phyloP scores from a whole-genome alignment of 2,113 vertebrate species.

The Pipra filicauda region DNA sequence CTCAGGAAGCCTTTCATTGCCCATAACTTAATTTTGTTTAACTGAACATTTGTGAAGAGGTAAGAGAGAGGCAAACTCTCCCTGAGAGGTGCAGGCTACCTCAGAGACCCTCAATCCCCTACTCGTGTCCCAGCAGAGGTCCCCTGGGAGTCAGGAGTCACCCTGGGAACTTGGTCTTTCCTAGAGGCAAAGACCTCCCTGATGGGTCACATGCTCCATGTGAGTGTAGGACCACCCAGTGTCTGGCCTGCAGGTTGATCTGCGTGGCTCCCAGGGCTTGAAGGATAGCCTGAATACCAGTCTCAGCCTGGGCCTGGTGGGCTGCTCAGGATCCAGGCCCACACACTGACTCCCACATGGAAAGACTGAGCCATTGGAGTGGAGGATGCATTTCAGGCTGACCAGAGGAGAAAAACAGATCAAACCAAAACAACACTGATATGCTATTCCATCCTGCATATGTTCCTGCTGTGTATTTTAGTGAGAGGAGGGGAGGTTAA shows the following conservation, averaged over 20 bases:
- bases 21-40: background rate
- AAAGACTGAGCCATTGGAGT: accelerated
- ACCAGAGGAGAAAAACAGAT: background rate
- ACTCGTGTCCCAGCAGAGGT: background rate
- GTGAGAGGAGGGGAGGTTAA: background rate
- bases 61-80: background rate
- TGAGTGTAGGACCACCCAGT: background rate
- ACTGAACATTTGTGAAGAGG: background rate
- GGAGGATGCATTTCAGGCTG: background rate
- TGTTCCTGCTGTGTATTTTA: background rate
- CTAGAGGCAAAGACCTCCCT: background rate
- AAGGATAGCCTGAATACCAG: background rate
- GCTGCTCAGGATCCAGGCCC: background rate
- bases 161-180: background rate
- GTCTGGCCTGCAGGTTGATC: too few relatives aligned
- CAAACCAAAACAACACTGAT: background rate
- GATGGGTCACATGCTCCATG: background rate
- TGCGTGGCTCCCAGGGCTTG: background rate
- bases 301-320: background rate
- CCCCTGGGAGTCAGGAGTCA: background rate
- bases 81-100: background rate
- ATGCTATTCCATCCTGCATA: background rate
- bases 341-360: background rate
- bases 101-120: slow-evolving; percentile 63
- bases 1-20: background rate